Evolutionary conservation across 2,113 vertebrate genomes (phyloP), one percentile per base, ranked within the genome.

Genomic region (Prinia subflava): DNA sequence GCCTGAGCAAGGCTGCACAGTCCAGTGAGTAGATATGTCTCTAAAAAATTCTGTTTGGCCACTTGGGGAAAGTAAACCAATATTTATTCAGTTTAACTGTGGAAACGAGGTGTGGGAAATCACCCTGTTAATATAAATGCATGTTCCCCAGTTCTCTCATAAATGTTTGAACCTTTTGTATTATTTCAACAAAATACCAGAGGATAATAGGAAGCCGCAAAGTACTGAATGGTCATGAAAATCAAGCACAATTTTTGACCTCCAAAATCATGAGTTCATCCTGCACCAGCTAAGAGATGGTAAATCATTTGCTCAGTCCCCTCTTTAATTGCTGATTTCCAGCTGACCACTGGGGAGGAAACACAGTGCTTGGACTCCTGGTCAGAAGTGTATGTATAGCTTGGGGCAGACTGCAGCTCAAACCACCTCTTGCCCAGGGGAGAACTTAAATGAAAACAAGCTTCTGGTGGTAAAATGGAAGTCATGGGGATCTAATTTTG

Each of bases 341-440:
- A 37, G 31, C n/a, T 90, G 62, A 39, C 16, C 19, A 6, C 33
- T 8, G 67, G 47, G 30, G 47, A 74, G 31, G 18, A 18, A 18
- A 55, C 31, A 35, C 10, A n/a, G 2, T 11, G 11, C 39, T 91
- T 12, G 20, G 57, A 5, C 7, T 79, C 52, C 50, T 73, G 55
- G 8, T 13, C 37, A 64, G 59, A 42, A 10, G 0, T 1, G 1
- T 33, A 5, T 39, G 8, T 64, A 27, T 35, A 25, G 12, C 31
- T 49, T 70, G 49, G 31, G 59, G 30, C 55, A 83, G 59, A 46
- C 3, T 60, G 46, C 37, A 62, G 67, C 37, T 74, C 41, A 77
- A 73, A 52, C 7, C 9, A 41, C 12, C 19, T 69, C 41, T 73
- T 87, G 24, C 19, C 56, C 42, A 73, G 64, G 30, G 5, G 31